Percentiles rank a stretch among this genome's conserved stretches.
phyloP scores from a whole-genome alignment of 2,113 vertebrate genomes.

The Cephalophus harveyi region DNA sequence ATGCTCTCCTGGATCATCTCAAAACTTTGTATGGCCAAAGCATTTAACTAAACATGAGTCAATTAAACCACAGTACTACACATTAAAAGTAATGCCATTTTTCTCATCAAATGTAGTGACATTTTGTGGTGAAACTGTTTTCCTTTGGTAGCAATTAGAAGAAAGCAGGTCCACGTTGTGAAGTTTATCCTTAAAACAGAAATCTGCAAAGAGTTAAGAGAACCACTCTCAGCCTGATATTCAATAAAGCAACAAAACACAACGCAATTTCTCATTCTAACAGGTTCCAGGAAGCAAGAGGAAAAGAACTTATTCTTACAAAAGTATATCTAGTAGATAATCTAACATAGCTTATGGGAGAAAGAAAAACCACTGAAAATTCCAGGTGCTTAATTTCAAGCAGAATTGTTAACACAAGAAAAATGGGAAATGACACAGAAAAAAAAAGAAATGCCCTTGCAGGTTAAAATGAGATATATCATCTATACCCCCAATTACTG shows the following conservation, averaged over 20 bases:
- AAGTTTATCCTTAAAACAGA: not conserved
- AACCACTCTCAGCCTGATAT: not conserved
- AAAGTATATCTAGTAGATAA: not conserved
- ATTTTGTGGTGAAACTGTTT: not conserved
- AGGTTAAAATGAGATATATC: not conserved
- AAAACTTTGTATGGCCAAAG: not conserved
- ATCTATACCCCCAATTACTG: not conserved
- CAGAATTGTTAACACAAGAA: slow-evolving; percentile 7
- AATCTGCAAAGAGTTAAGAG: not conserved
- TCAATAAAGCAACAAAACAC: not conserved
- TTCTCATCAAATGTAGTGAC: not conserved
- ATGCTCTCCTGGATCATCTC: not conserved
- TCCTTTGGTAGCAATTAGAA: not conserved
- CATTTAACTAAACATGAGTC: not conserved
- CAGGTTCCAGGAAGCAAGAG: not conserved
- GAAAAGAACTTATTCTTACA: not conserved
- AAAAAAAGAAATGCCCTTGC: not conserved
- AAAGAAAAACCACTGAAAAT: not conserved
- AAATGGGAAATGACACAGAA: not conserved
- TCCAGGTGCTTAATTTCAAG: slow-evolving; percentile 1
- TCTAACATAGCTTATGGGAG: not conserved
- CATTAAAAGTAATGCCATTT: not conserved
- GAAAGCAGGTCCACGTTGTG: not conserved
- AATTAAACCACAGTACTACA: not conserved
- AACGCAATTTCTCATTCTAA: not conserved